Evolutionary conservation across 2,797 vertebrate genomes (phyloP).

Genomic region (Antrozous pallidus): DNA sequence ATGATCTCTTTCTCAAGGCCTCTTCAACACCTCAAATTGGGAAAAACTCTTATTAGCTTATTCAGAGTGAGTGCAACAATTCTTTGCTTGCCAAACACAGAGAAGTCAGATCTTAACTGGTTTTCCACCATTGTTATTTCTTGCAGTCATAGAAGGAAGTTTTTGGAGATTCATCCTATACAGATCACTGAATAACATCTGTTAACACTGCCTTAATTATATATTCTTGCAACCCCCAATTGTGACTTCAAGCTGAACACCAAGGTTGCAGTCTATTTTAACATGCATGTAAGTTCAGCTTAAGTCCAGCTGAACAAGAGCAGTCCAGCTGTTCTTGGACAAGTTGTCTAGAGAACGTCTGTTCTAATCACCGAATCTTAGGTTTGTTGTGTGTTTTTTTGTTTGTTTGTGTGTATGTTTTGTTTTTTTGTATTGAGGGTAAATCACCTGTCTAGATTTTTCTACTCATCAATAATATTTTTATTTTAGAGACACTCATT

Average conservation of each 20-base stretch:
- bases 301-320: neutral
- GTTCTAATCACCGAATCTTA: neutral
- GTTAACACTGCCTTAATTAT: neutral
- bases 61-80: neutral
- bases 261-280: neutral
- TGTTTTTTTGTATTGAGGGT: neutral
- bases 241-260: neutral
- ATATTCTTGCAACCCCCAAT: neutral
- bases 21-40: neutral
- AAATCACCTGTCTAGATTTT: neutral
- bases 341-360: neutral
- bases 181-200: neutral
- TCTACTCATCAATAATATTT: neutral
- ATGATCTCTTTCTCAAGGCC: neutral
- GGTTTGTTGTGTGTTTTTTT: too few relatives aligned
- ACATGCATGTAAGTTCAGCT: neutral
- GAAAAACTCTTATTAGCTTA: neutral
- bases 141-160: neutral
- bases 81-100: neutral
- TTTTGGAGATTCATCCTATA: neutral
- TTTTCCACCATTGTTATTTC: neutral
- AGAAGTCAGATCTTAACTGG: neutral
- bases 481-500: constrained; percentile 17
- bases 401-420: neutral
- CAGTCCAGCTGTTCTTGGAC: too few relatives aligned